Percentiles rank a stretch among this genome's conserved stretches.
Evolutionary conservation across 2,888 invertebrate genomes (phyloP).

Genomic region (Diogma glabrata): DNA sequence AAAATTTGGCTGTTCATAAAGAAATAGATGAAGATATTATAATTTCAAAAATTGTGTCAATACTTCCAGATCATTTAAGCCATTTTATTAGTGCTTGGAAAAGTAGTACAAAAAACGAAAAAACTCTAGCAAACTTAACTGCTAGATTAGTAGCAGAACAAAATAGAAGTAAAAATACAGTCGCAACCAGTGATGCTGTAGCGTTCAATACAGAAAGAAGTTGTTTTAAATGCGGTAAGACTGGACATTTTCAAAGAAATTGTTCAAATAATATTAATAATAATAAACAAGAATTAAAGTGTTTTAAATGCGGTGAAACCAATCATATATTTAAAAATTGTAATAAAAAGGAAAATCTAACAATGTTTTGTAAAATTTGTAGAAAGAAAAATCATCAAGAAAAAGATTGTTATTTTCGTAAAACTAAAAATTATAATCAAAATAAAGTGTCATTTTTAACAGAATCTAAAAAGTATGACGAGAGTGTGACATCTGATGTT

Average conservation of each 20-base stretch:
- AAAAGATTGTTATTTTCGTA: conserved; percentile 1
- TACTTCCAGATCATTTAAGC: background rate
- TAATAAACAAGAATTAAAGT: background rate
- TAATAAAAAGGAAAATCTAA: background rate
- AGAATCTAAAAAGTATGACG: background rate
- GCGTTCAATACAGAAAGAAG: background rate
- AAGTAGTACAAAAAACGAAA: background rate
- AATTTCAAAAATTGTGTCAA: background rate
- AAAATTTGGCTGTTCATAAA: background rate
- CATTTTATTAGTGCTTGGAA: background rate
- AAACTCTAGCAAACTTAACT: background rate
- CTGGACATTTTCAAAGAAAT: background rate
- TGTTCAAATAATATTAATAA: background rate
- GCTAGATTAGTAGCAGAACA: background rate
- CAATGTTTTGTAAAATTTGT: background rate
- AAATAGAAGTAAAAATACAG: background rate
- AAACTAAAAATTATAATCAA: background rate
- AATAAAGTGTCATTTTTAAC: background rate
- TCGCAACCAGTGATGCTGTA: background rate
- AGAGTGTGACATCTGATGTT: background rate
- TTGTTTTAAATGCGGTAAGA: background rate
- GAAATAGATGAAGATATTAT: background rate
- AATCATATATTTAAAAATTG: background rate
- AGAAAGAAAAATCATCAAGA: background rate
- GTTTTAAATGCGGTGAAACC: background rate